Evolutionary conservation across 2,797 vertebrate species (phyloP).

Genomic region (Diceros bicornis): DNA sequence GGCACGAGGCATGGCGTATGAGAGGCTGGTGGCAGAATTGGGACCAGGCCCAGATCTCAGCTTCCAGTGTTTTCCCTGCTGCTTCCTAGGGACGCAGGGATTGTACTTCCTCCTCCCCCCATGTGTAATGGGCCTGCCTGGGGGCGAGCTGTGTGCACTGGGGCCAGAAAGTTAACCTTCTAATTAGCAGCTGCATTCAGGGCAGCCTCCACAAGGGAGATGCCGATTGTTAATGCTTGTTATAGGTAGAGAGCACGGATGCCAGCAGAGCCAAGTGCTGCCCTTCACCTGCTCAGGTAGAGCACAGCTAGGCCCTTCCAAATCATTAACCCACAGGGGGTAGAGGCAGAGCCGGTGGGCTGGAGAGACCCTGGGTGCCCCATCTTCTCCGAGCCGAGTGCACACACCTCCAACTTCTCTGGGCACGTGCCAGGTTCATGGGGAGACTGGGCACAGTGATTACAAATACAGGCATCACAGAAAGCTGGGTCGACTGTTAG

Average conservation of each 20-base stretch:
- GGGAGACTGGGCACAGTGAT: not conserved
- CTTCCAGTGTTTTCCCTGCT: not conserved
- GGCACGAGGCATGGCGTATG: not conserved
- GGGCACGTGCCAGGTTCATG: not conserved
- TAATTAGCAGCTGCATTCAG: not conserved
- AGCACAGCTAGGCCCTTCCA: not conserved
- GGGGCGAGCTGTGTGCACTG: no score
- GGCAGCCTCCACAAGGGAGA: not conserved
- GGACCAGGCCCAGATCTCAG: not conserved
- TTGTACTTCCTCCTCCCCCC: not conserved
- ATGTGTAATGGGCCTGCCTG: no score
- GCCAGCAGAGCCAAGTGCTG: not conserved
- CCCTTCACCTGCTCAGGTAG: not conserved
- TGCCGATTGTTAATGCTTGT: not conserved
- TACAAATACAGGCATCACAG: not conserved
- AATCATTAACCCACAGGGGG: accelerated
- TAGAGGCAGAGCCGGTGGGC: not conserved
- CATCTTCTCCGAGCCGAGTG: not conserved
- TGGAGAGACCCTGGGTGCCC: not conserved
- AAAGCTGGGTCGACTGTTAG: accelerated
- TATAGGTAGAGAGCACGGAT: not conserved
- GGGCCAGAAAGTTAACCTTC: not conserved
- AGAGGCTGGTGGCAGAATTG: accelerated
- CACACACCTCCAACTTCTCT: not conserved
- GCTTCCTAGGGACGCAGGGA: not conserved